phyloP scores from a whole-genome alignment of 2,888 invertebrate genomes.

The Leucophora obtusa region DNA sequence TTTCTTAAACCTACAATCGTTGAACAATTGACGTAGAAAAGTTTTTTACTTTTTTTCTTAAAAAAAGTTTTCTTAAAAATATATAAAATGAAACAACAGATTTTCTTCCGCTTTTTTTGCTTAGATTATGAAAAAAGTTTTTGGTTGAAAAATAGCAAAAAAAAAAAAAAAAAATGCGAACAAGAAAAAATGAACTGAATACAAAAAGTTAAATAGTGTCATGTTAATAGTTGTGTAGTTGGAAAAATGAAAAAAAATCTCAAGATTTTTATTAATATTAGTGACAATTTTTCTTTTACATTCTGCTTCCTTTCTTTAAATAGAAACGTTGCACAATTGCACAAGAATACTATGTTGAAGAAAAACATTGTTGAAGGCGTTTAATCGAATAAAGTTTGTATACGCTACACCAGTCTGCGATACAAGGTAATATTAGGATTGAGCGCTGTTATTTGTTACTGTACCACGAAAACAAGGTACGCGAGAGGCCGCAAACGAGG shows the following conservation, averaged over 20 bases:
- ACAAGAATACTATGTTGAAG: slow-evolving; percentile 12
- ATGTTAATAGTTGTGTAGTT: slow-evolving; percentile 51
- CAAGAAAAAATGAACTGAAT: slow-evolving; percentile 41
- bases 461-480: too few relatives aligned
- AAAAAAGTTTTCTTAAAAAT: neutral
- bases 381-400: slow-evolving; percentile 49
- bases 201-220: slow-evolving; percentile 58
- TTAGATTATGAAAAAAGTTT: slow-evolving; percentile 47
- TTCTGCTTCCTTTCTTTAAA: slow-evolving; percentile 1
- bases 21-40: slow-evolving; percentile 32
- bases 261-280: slow-evolving; percentile 58
- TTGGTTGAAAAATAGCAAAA: neutral
- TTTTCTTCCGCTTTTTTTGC: slow-evolving; percentile 30
- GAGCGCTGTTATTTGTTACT: too few relatives aligned
- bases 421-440: too few relatives aligned
- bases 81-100: slow-evolving; percentile 48
- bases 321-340: slow-evolving; percentile 2
- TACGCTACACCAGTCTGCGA: neutral
- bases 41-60: neutral
- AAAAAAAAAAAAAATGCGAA: slow-evolving; percentile 17
- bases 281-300: slow-evolving; percentile 32
- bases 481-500: too few relatives aligned
- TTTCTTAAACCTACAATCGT: slow-evolving; percentile 35
- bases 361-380: slow-evolving; percentile 45
- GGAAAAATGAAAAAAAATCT: slow-evolving; percentile 21